Evolutionary conservation across 1,140 invertebrate species (phyloP).

Genomic region (Drosophila suzukii): DNA sequence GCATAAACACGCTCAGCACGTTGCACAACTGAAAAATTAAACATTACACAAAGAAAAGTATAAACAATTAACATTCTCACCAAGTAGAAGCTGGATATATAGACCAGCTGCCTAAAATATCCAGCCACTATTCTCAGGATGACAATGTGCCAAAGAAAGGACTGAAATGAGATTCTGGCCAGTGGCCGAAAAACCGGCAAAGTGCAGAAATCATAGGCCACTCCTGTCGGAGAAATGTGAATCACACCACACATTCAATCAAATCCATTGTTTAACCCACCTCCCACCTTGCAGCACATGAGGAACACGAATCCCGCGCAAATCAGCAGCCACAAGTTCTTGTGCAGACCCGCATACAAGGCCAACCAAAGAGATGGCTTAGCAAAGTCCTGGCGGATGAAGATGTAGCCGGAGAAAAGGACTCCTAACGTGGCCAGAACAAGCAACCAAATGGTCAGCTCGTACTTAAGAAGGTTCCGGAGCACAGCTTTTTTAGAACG

Average conservation of each 20-base stretch:
- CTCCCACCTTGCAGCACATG: constrained; percentile 70
- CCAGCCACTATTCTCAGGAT: constrained; percentile 56
- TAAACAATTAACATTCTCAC: constrained; percentile 20
- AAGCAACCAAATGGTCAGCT: constrained; percentile 55
- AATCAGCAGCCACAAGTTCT: constrained; percentile 71
- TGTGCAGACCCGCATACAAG: constrained; percentile 70
- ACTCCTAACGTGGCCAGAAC: constrained; percentile 39
- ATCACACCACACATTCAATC: neutral
- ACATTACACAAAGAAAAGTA: neutral
- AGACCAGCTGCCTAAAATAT: constrained; percentile 59
- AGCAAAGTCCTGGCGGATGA: constrained; percentile 66
- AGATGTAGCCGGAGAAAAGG: constrained; percentile 63
- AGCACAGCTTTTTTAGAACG: constrained; percentile 1
- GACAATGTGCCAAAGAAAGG: constrained; percentile 74
- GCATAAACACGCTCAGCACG: constrained; percentile 38
- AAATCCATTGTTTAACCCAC: constrained; percentile 37
- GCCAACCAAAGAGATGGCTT: constrained; percentile 74
- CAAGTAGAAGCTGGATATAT: constrained; percentile 50
- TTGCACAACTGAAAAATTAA: constrained; percentile 32
- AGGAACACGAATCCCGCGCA: constrained; percentile 57
- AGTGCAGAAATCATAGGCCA: constrained; percentile 59
- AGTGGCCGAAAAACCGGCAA: constrained; percentile 59
- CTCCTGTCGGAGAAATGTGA: constrained; percentile 38
- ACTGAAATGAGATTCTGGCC: constrained; percentile 70
- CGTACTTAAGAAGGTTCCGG: constrained; percentile 35